Evolutionary conservation across 2,888 invertebrate genomes (phyloP), one percentile per base, ranked within the genome.

Genomic region (Sesamia inferens): DNA sequence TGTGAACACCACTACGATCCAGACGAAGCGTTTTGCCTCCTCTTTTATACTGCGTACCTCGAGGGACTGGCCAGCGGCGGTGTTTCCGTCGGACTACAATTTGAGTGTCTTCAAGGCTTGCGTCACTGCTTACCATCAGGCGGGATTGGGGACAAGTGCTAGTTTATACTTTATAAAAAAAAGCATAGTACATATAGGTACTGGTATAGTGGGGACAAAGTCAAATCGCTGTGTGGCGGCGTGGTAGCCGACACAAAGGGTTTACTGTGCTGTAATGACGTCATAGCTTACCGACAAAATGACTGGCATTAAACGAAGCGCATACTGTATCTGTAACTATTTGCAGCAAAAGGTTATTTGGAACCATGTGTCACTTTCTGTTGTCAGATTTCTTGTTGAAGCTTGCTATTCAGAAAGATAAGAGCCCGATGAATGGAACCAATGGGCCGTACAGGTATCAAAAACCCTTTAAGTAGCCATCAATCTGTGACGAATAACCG

Each of bases 201-300:
- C 19, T 31, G 13, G 31, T 39, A 39, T 55, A 31, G n/a, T 59
- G 22, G n/a, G 64, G 63, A 48, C 16, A 44, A 48, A 67, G 59
- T 57, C 8, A 57, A 76, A 74, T 68, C 65, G 59, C 69, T n/a
- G 22, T 55, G 54, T 69, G 64, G 73, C 59, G 59, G 63, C 62
- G 48, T 67, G 61, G 71, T 59, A 59, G 61, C 57, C 16, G 42
- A 64, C 74, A 76, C 74, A 83, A 77, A 81, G 69, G 65, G 63
- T 62, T 73, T 70, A n/a, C 63, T 58, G 22, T 63, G n/a, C 59
- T 68, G 54, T 54, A 68, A 67, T 71, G 57, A 74, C 63, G 69
- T 55, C 11, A 54, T 67, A 55, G 67, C 68, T 76, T 61, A 67
- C 68, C 68, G 74, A 74, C 65, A 55, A 68, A 76, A 76, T 59